These are phyloP conservation scores for Zapus hudsonius DNA, from an alignment of 2,113 vertebrate species.

Conservation along the genomic window DNA sequence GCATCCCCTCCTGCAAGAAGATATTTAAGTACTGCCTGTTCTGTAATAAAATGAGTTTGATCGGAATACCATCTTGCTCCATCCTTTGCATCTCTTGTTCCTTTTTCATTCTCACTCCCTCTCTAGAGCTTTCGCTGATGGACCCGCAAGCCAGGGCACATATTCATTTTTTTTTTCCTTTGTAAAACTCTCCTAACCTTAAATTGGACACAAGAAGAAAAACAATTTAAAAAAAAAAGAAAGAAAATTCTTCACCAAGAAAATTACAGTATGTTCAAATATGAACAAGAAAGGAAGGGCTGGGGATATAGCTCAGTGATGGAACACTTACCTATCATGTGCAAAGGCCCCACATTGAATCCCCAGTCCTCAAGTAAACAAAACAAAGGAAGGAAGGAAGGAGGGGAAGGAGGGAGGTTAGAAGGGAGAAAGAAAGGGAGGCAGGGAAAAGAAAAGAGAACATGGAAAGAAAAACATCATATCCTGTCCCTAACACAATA, in stretches of 20 bases:
- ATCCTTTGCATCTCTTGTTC: too few relatives aligned
- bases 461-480: neutral
- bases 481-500: conserved; percentile 3
- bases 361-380: neutral
- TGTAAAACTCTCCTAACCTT: conserved; percentile 16
- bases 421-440: neutral
- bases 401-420: neutral
- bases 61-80: too few relatives aligned
- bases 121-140: too few relatives aligned
- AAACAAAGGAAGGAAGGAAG: neutral
- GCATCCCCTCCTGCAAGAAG: too few relatives aligned
- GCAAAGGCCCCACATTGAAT: too few relatives aligned
- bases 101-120: too few relatives aligned
- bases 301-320: neutral
- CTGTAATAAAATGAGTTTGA: too few relatives aligned
- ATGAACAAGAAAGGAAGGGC: neutral
- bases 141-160: too few relatives aligned
- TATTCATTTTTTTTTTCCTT: neutral
- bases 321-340: neutral
- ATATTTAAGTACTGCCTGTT: too few relatives aligned
- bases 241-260: conserved; percentile 11
- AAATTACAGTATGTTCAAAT: conserved; percentile 11
- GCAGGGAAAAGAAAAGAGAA: neutral
- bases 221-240: conserved; percentile 31
- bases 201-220: conserved; percentile 4